Base-by-base conservation (phyloP, 2,797 vertebrate species). In the Anniella stebbinsi region DNA sequence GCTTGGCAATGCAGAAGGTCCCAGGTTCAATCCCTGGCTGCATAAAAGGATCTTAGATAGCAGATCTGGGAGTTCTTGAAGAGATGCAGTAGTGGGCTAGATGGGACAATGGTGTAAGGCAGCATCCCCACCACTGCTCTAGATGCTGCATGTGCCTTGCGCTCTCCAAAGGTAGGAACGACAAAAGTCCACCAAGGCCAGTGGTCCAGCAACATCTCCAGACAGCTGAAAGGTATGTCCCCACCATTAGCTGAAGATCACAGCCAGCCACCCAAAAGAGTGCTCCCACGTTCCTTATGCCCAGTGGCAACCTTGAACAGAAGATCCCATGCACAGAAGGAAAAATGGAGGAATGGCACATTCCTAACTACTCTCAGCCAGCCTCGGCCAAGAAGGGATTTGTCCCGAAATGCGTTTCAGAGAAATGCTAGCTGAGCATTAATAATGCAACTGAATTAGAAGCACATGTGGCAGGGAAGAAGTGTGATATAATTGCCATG, bases 381-480 rank as follows among this genome's bases (percentile, higher is more conserved):
- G 72, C 77, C 82, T 57, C 2, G 0, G 12, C 0, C n/a, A 80
- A 84, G 57, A 63, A 80, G 86, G 57, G 69, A 78, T 0, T 86
- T 73, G 88, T 48, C 77, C 80, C 57, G 4, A 84, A 87, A n/a
- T 1, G 10, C 0, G 51, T 86, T 88, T 92, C 4, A 0, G 0
- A 90, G 91, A 93, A 87, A 92, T 0, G 0, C 88, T 66, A 45
- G 60, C 51, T 77, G 89, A 2, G 83, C 86, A 77, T 80, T 86
- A 93, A 93, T 92, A 87, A 76, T 23, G 2, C 4, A 73, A 72
- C 87, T 8, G 91, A 95, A 94, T 94, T 77, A 75, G 93, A 93
- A 94, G 94, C 94, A 94, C 88, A 89, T 90, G 93, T 93, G 89
- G 85, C 70, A 28, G 86, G 63, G 80, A 28, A 95, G 88, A 89